Percentiles rank a stretch among this genome's conserved stretches.
Conservation (phyloP, 2,888 invertebrate genomes). For the Laothoe populi region DNA sequence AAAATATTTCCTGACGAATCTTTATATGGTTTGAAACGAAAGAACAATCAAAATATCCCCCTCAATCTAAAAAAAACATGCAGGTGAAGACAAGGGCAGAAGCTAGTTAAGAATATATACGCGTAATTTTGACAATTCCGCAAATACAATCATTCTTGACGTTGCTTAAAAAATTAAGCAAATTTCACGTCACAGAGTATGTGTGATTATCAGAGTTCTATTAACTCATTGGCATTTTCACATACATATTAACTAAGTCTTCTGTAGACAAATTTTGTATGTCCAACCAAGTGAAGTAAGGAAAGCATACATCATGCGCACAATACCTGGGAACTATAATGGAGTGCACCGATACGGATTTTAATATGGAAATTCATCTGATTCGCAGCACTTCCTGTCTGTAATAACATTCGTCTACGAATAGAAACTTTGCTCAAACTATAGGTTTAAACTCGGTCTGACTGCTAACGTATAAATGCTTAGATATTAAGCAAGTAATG, state of each 20-base stretch:
- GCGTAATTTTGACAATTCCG: no score
- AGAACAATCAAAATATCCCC: no score
- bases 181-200: no score
- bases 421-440: slow-evolving; percentile 25
- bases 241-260: not conserved
- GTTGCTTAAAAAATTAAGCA: no score
- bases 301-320: slow-evolving; percentile 78
- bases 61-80: no score
- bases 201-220: not conserved
- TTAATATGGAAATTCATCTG: slow-evolving; percentile 74
- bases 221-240: not conserved
- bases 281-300: slow-evolving; percentile 55
- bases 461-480: not conserved
- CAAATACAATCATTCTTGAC: no score
- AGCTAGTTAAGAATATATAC: no score
- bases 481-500: not conserved
- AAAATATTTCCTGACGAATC: no score
- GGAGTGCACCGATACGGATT: slow-evolving; percentile 62
- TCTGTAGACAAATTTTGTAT: not conserved
- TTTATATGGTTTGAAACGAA: no score
- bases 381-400: slow-evolving; percentile 66
- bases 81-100: no score
- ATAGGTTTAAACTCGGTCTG: slow-evolving; percentile 7
- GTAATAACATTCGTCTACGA: slow-evolving; percentile 62
- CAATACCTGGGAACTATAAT: slow-evolving; percentile 66